Evolutionary conservation across 2,797 vertebrate genomes (phyloP).

Genomic region (Acanthornis magna): DNA sequence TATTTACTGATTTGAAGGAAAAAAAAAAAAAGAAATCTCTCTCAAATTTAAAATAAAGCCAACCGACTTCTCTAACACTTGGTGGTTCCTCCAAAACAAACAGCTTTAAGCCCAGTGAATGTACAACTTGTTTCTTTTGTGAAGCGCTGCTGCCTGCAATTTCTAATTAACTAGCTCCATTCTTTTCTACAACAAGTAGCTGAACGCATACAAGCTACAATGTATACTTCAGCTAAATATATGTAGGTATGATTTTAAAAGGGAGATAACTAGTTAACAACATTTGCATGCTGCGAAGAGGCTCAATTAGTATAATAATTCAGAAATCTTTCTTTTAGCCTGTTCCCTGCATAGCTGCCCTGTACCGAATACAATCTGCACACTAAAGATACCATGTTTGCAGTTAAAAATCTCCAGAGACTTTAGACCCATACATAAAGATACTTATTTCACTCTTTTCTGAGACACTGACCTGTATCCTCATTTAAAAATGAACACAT

Average conservation of each 20-base stretch:
- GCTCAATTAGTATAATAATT: conserved; percentile 26
- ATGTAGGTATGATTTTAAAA: conserved; percentile 37
- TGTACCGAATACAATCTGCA: conserved; percentile 55
- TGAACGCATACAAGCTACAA: neutral
- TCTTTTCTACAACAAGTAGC: conserved; percentile 21
- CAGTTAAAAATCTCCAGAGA: conserved; percentile 74
- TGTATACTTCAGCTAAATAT: conserved; percentile 7
- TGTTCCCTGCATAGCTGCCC: conserved; percentile 51
- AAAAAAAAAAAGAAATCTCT: neutral
- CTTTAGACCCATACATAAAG: conserved; percentile 76
- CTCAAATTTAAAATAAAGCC: conserved; percentile 16
- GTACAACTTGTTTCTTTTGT: conserved; percentile 55
- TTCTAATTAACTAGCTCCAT: conserved; percentile 55
- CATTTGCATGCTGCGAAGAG: conserved; percentile 18
- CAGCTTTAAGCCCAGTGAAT: conserved; percentile 29
- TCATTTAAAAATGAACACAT: conserved; percentile 79
- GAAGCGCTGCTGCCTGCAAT: conserved; percentile 22
- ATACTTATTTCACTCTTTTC: conserved; percentile 74
- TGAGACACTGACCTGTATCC: conserved; percentile 78
- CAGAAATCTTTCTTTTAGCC: conserved; percentile 39
- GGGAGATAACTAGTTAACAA: conserved; percentile 33
- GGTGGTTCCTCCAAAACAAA: conserved; percentile 40
- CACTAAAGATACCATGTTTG: conserved; percentile 66
- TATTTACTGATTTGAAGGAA: neutral
- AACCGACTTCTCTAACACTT: neutral